These are phyloP conservation scores for Calyptomena viridis DNA, from an alignment of 2,113 vertebrate species.

Conservation along the genomic window DNA sequence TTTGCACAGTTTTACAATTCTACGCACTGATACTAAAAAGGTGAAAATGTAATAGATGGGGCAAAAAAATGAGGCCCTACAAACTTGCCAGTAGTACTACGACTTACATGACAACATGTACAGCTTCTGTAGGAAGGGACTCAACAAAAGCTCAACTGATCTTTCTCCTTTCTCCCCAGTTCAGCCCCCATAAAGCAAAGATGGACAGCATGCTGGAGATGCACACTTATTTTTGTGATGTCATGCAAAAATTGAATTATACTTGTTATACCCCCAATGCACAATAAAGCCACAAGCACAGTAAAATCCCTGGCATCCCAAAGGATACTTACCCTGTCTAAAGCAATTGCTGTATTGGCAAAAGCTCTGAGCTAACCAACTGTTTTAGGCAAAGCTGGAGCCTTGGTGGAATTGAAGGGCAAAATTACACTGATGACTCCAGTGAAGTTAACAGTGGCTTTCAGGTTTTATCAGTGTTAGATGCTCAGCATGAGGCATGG, in stretches of 20 bases:
- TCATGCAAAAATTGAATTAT: slow-evolving; percentile 7
- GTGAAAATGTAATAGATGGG: background rate
- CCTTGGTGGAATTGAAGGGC: background rate
- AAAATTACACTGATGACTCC: background rate
- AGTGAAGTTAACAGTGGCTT: background rate
- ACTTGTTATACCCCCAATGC: background rate
- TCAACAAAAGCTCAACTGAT: background rate
- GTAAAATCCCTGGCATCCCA: slow-evolving; percentile 22
- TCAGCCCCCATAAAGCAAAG: background rate
- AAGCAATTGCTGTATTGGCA: background rate
- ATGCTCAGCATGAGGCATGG: background rate
- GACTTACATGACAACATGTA: background rate
- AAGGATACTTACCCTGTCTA: background rate
- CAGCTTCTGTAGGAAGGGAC: background rate
- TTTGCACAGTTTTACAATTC: background rate
- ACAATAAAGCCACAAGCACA: slow-evolving; percentile 41
- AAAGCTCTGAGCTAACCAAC: slow-evolving; percentile 20
- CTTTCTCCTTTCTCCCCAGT: background rate
- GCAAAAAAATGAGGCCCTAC: background rate
- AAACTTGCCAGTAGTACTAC: background rate
- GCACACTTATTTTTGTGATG: background rate
- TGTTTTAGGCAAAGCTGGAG: background rate
- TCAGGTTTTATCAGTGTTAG: slow-evolving; percentile 36
- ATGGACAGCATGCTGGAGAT: background rate
- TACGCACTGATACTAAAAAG: background rate